Evolutionary conservation across 1,140 invertebrate species (phyloP), one percentile per base, ranked within the genome.

Genomic region (Solen grandis): DNA sequence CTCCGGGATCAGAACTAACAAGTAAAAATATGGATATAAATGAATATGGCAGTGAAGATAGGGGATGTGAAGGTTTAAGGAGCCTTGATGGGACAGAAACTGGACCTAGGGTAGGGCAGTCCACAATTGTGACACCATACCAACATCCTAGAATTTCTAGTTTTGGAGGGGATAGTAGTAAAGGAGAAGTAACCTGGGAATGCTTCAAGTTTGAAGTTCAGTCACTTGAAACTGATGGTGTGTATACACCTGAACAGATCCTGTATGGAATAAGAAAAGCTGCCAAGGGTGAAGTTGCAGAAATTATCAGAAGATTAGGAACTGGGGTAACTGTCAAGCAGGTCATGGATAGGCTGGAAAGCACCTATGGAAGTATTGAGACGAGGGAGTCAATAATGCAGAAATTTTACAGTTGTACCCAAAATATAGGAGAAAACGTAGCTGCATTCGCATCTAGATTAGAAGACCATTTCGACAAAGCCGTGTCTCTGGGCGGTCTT

Each of bases 281-380:
- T 33, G 10, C 36, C 13, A 63, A 33, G 31, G 60, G 60, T 13
- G 36, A 25, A n/a, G 60, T 10, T 33, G 36, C 16, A 13, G 60
- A 63, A 16, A 63, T 29, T 14, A 33, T 63, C 29, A 63, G 60
- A 33, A 14, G 60, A 33, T 19, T 63, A 5, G 60, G 60, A 14
- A 63, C 60, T 5, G 16, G 60, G 8, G 29, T 63, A 14, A 63
- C 14, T 16, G 29, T 63, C 5, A 8, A 22, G 29, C 16, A 63
- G 10, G 36, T 63, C 29, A 5, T 63, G 60, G 36, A 63, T 25
- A 63, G 36, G 36, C 22, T 63, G 10, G 60, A 63, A 14, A 63
- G 60, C 36, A 63, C 60, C n/a, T 63, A 63, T 63, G 14, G 60
- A 5, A 63, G 14, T 19, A 63, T 63, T 14, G 31, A 65, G 38